Conservation (phyloP, 2,113 vertebrate genomes). For the Phalacrocorax pelagicus region DNA sequence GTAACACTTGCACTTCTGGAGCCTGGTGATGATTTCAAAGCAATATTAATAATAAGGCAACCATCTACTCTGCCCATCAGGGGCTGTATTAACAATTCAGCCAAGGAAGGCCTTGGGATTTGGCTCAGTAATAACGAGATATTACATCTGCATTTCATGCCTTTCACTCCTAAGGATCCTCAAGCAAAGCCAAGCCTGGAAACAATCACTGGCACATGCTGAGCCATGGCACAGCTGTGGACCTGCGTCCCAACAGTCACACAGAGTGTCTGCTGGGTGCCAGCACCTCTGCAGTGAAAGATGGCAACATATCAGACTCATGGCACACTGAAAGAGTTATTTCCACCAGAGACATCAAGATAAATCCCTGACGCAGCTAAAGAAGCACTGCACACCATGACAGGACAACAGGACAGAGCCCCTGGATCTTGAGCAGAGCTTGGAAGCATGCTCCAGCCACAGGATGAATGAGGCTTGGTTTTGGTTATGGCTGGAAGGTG, state of each 20-base stretch:
- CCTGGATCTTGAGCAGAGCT: not conserved
- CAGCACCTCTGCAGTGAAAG: not conserved
- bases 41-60: not conserved
- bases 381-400: not conserved
- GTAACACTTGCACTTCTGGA: not conserved
- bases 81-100: not conserved
- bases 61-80: not conserved
- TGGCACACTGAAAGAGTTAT: fast-evolving
- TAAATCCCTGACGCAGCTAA: not conserved
- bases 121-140: not conserved
- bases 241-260: not conserved
- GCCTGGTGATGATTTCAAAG: not conserved
- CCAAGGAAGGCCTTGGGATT: not conserved
- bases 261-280: not conserved
- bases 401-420: not conserved
- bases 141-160: not conserved
- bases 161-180: not conserved
- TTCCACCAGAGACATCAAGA: not conserved
- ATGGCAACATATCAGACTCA: fast-evolving
- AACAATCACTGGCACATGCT: fast-evolving
- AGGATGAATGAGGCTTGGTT: not conserved
- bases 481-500: not conserved
- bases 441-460: not conserved
- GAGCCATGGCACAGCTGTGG: not conserved
- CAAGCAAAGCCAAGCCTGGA: not conserved